Percentiles rank a stretch among this genome's conserved stretches.
Conservation (phyloP, 2,888 invertebrate species). For the Eupithecia exiguata region DNA sequence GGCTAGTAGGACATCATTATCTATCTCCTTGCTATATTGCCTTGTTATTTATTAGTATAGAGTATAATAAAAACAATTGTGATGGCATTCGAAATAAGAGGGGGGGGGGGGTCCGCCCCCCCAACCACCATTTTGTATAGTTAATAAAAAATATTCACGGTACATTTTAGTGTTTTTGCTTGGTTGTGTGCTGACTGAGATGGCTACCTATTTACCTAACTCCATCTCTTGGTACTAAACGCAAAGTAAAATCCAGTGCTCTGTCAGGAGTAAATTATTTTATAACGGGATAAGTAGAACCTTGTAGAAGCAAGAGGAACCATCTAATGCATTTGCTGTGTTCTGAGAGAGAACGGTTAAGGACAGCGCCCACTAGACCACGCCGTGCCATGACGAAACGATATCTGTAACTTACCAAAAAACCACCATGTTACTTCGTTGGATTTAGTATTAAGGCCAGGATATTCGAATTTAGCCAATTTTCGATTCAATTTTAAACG, state of each 20-base stretch:
- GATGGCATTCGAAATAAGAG: too few species aligned
- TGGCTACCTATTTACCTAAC: not conserved
- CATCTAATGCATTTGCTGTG: conserved; percentile 11
- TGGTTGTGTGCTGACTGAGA: not conserved
- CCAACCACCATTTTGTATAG: too few species aligned
- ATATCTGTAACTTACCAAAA: not conserved
- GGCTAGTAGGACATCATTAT: too few species aligned
- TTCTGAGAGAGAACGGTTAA: conserved; percentile 7
- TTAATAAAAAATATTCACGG: not conserved
- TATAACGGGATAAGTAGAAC: not conserved
- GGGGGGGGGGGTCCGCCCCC: too few species aligned
- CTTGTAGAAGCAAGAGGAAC: not conserved
- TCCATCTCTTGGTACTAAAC: not conserved
- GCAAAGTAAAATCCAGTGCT: conserved; percentile 5
- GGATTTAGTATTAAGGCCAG: too few species aligned
- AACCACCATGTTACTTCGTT: not conserved
- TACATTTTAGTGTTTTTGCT: not conserved
- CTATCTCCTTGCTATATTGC: too few species aligned
- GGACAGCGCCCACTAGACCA: not conserved
- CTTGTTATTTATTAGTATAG: too few species aligned
- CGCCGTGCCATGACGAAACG: not conserved
- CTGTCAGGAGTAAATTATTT: conserved; percentile 10
- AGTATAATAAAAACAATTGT: too few species aligned
- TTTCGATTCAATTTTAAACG: too few species aligned
- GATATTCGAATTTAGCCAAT: too few species aligned